Evolutionary conservation across 2,797 vertebrate species (phyloP).

Genomic region (Tinamus major): DNA sequence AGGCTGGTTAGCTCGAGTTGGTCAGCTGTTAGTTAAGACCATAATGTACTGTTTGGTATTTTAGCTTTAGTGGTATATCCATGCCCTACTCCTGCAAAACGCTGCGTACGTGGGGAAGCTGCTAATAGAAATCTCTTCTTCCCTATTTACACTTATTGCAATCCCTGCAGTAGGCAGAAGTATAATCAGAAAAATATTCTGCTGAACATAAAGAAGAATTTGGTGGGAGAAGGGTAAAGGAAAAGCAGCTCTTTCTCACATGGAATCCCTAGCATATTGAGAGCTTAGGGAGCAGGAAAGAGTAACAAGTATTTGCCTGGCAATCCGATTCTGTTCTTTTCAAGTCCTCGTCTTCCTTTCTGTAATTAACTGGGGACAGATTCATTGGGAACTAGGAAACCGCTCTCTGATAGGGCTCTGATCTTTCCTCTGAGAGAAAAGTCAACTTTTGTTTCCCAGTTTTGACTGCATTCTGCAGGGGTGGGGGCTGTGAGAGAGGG

Average conservation of each 20-base stretch:
- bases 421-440: constrained; percentile 16
- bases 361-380: background rate
- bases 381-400: constrained; percentile 13
- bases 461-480: constrained; percentile 1
- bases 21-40: background rate
- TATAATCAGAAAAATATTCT: background rate
- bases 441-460: constrained; percentile 23
- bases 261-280: background rate
- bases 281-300: background rate
- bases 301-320: background rate
- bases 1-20: background rate
- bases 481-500: background rate
- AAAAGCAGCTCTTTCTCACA: background rate
- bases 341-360: background rate
- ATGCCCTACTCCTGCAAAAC: background rate
- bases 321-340: constrained; percentile 4
- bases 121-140: background rate
- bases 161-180: background rate
- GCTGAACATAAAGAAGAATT: background rate
- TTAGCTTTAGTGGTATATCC: background rate
- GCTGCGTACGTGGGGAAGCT: background rate
- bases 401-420: background rate
- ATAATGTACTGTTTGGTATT: background rate
- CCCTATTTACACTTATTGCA: background rate
- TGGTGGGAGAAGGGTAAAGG: background rate